Percentiles rank a stretch among this genome's conserved stretches.
These are phyloP conservation scores for Xiphorhynchus erythropygius DNA, from an alignment of 2,797 vertebrate genomes.

Conservation along the genomic window DNA sequence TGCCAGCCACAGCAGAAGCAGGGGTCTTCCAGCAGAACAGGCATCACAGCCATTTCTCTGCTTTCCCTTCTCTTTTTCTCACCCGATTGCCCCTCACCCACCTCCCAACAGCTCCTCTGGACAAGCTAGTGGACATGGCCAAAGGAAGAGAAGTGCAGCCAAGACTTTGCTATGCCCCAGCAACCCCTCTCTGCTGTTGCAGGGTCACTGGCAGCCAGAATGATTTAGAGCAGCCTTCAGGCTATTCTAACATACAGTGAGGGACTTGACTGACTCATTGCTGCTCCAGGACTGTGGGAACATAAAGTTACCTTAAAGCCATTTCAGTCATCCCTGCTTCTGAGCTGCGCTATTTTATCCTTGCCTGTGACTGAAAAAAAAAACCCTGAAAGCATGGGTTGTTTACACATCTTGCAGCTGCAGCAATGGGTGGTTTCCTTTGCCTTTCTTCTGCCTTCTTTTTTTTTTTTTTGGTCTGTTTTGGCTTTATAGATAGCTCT, in stretches of 20 bases:
- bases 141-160: constrained; percentile 33
- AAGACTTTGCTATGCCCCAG: constrained; percentile 37
- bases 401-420: background rate
- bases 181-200: constrained; percentile 32
- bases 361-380: background rate
- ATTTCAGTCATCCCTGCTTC: constrained; percentile 18
- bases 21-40: background rate
- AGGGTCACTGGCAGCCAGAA: constrained; percentile 54
- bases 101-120: background rate
- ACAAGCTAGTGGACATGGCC: background rate
- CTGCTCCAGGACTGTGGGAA: constrained; percentile 48
- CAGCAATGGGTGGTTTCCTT: background rate
- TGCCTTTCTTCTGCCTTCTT: background rate
- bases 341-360: constrained; percentile 8
- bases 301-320: constrained; percentile 38
- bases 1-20: background rate
- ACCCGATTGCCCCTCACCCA: rapidly evolving
- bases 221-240: constrained; percentile 56
- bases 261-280: constrained; percentile 51
- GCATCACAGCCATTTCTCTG: background rate
- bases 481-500: background rate
- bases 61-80: background rate
- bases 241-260: constrained; percentile 29
- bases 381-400: rapidly evolving
- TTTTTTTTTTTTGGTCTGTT: background rate